Percentiles rank a stretch among this genome's conserved stretches.
Evolutionary conservation across 2,113 vertebrate species (phyloP).

Genomic region (Propithecus coquereli): DNA sequence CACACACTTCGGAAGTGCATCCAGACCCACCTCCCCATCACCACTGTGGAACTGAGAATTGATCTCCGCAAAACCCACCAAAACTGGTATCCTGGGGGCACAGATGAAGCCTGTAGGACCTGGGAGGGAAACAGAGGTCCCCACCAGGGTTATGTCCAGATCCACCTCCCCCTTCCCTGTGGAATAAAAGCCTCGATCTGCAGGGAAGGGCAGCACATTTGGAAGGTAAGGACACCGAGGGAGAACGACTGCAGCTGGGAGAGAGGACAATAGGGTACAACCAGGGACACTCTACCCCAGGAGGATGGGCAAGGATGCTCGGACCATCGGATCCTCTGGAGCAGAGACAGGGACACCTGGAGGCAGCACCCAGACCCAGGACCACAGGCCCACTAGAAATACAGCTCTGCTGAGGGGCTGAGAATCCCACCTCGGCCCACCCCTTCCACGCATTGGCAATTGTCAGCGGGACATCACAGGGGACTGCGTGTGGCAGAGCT

Average conservation of each 20-base stretch:
- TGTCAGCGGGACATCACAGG: background rate
- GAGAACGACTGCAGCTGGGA: background rate
- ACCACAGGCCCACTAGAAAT: background rate
- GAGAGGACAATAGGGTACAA: background rate
- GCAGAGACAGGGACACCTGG: fast-evolving
- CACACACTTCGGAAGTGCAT: background rate
- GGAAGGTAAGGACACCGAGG: background rate
- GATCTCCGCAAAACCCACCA: background rate
- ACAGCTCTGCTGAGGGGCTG: no score
- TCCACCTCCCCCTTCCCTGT: background rate
- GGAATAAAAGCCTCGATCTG: background rate
- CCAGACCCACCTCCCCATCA: background rate
- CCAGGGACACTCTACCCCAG: background rate
- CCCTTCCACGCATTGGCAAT: background rate
- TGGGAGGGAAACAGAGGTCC: background rate
- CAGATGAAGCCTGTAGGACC: background rate
- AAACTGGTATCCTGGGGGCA: background rate
- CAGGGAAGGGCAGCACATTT: background rate
- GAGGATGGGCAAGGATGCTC: no score
- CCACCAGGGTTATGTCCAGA: background rate
- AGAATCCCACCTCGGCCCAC: background rate
- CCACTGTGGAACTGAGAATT: background rate
- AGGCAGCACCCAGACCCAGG: fast-evolving
- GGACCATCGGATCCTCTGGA: background rate
- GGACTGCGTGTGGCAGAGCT: background rate